phyloP scores from a whole-genome alignment of 2,797 vertebrate genomes.

The Tiaroga cobitis region DNA sequence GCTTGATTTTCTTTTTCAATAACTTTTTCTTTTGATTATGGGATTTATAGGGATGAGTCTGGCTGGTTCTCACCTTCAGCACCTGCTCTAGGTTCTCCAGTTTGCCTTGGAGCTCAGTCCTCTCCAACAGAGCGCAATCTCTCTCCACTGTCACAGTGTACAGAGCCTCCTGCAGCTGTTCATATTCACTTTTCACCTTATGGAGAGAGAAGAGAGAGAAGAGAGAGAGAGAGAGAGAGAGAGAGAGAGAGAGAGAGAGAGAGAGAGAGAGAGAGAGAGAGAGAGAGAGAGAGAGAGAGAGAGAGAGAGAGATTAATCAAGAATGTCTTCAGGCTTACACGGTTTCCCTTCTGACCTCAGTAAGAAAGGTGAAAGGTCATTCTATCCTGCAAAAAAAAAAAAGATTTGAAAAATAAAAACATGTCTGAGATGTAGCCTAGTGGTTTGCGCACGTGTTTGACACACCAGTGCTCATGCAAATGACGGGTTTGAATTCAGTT shows the following conservation, averaged over 20 bases:
- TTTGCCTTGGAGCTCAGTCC: slow-evolving; percentile 94
- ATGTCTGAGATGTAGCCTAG: too few species aligned
- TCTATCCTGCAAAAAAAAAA: not conserved
- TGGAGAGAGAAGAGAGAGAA: slow-evolving; percentile 22
- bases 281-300: slow-evolving; percentile 31
- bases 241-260: slow-evolving; percentile 10
- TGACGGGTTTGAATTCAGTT: not conserved
- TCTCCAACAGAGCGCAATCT: slow-evolving; percentile 89
- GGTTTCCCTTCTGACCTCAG: not conserved
- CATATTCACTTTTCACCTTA: slow-evolving; percentile 92
- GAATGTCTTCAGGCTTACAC: not conserved
- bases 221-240: slow-evolving; percentile 32
- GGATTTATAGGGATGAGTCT: not conserved
- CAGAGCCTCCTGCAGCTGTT: slow-evolving; percentile 80
- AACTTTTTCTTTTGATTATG: not conserved
- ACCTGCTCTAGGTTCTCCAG: slow-evolving; percentile 99
- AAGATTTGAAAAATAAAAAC: not conserved
- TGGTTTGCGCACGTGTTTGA: not conserved
- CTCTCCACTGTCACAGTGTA: slow-evolving; percentile 86
- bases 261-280: not conserved
- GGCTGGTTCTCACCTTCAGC: slow-evolving; percentile 88
- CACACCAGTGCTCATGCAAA: not conserved
- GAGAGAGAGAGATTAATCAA: not conserved
- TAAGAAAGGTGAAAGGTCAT: not conserved
- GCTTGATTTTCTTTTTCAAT: not conserved